Conservation (phyloP, 2,797 vertebrate genomes). For the Triplophysa yarkandensis region DNA sequence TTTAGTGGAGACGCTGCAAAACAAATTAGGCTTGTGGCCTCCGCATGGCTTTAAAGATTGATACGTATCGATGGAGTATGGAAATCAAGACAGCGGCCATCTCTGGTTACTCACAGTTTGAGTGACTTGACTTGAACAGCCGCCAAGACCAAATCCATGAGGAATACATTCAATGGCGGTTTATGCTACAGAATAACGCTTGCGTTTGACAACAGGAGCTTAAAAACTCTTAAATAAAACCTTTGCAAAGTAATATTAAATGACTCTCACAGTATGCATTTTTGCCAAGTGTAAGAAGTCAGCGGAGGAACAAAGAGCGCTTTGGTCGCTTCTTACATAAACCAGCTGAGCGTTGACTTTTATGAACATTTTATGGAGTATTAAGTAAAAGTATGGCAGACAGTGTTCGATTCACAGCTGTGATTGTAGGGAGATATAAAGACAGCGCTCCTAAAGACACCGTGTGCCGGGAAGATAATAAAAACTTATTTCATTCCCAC, state of each 20-base stretch:
- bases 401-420: conserved; percentile 29
- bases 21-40: conserved; percentile 53
- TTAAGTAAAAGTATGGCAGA: conserved; percentile 40
- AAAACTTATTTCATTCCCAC: conserved; percentile 58
- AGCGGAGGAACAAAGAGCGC: neutral
- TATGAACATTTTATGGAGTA: conserved; percentile 50
- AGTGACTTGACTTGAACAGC: conserved; percentile 51
- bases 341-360: conserved; percentile 45
- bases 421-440: conserved; percentile 40
- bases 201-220: neutral
- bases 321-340: conserved; percentile 19
- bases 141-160: conserved; percentile 56
- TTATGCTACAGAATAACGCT: conserved; percentile 3
- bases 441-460: conserved; percentile 29
- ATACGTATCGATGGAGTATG: conserved; percentile 54
- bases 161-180: conserved; percentile 32
- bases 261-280: neutral
- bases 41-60: conserved; percentile 55
- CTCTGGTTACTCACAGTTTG: conserved; percentile 46
- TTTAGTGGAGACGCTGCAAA: conserved; percentile 55
- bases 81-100: conserved; percentile 46
- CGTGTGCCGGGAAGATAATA: conserved; percentile 46
- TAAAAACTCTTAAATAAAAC: neutral
- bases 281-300: neutral
- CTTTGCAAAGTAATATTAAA: conserved; percentile 1